These are phyloP conservation scores for Hirundichthys speculiger DNA, from an alignment of 2,113 vertebrate species.

Conservation along the genomic window DNA sequence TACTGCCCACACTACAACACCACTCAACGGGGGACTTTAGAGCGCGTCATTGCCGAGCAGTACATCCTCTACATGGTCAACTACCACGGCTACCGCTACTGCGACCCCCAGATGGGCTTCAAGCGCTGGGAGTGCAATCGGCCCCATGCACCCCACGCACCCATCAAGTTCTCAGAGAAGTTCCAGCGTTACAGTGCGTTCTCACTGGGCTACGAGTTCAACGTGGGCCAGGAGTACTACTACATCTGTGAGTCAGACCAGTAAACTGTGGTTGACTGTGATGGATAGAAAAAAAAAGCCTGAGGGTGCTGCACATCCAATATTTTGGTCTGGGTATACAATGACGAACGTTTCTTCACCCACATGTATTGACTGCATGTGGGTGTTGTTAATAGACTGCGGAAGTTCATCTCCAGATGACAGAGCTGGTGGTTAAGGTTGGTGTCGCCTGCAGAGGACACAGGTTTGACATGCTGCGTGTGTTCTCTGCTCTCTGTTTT, in stretches of 20 bases:
- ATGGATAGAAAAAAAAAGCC: slow-evolving; percentile 16
- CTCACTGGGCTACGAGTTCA: slow-evolving; percentile 97
- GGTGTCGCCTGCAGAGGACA: slow-evolving; percentile 64
- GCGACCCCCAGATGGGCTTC: slow-evolving; percentile 91
- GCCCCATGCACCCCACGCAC: slow-evolving; percentile 91
- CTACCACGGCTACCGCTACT: slow-evolving; percentile 89
- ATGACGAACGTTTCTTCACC: slow-evolving; percentile 12
- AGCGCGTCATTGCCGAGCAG: slow-evolving; percentile 86
- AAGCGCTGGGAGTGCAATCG: slow-evolving; percentile 98
- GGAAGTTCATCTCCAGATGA: slow-evolving; percentile 40
- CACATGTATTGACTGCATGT: slow-evolving; percentile 24
- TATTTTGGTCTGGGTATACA: slow-evolving; percentile 23
- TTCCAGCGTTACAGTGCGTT: slow-evolving; percentile 98
- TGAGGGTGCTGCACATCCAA: slow-evolving; percentile 3
- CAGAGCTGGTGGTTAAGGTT: slow-evolving; percentile 3
- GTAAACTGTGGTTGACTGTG: neutral
- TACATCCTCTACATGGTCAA: slow-evolving; percentile 98
- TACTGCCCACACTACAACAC: slow-evolving; percentile 95
- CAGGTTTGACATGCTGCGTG: slow-evolving; percentile 45
- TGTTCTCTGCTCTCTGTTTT: slow-evolving; percentile 51
- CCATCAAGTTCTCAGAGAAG: slow-evolving; percentile 99
- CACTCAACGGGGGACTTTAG: slow-evolving; percentile 80
- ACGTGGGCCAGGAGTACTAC: slow-evolving; percentile 95
- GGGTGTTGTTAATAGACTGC: slow-evolving; percentile 38
- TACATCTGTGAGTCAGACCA: slow-evolving; percentile 87